These are phyloP conservation scores for Fragum fragum DNA, from an alignment of 2,888 invertebrate species.

Conservation along the genomic window DNA sequence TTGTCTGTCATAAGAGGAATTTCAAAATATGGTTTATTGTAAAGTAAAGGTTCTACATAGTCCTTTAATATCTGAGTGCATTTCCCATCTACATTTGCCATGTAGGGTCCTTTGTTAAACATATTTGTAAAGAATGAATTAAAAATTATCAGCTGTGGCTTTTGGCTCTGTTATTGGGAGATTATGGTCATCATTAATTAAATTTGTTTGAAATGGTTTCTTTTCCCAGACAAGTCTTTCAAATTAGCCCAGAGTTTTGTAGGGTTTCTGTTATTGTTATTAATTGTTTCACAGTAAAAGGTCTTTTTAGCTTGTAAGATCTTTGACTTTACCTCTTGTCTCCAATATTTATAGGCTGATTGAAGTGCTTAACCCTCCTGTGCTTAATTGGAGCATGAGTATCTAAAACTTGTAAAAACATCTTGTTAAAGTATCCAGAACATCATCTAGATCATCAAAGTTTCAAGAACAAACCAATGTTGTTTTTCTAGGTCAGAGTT, in stretches of 20 bases:
- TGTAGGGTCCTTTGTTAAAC: neutral
- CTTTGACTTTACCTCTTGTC: constrained; percentile 15
- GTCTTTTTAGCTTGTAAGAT: neutral
- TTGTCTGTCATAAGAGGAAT: neutral
- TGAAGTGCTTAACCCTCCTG: neutral
- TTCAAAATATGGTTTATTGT: neutral
- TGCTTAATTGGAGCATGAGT: neutral
- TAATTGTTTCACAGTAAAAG: neutral
- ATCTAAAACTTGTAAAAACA: neutral
- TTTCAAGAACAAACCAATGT: constrained; percentile 21
- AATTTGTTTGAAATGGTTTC: neutral
- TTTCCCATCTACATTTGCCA: neutral
- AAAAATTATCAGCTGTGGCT: neutral
- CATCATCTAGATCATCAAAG: constrained; percentile 33
- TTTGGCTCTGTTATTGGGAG: neutral
- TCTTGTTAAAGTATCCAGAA: neutral
- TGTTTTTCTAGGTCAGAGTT: constrained; percentile 18
- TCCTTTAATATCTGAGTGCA: neutral
- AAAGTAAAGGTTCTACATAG: neutral
- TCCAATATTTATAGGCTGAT: constrained; percentile 2
- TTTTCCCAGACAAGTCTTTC: constrained; percentile 20
- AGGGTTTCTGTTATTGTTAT: constrained; percentile 20
- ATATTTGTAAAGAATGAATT: neutral
- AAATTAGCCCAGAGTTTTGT: constrained; percentile 4
- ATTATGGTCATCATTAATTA: neutral